Evolutionary conservation across 1,140 invertebrate genomes (phyloP).

Genomic region (Dreissena rostriformis): DNA sequence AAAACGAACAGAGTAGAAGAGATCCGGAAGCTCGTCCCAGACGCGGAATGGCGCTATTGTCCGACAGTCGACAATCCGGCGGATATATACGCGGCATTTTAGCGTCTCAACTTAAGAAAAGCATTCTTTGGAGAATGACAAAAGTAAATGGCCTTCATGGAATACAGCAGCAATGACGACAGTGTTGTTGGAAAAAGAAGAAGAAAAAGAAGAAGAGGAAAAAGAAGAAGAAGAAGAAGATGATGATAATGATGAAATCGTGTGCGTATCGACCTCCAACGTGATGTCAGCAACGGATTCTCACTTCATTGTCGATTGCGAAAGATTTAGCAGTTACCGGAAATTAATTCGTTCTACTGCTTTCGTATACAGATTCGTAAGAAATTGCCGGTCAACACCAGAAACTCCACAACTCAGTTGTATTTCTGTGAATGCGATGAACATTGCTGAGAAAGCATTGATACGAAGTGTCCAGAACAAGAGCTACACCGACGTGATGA

Average conservation of each 20-base stretch:
- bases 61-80: slow-evolving; percentile 3
- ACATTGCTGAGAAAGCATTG: not conserved
- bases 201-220: too few species aligned
- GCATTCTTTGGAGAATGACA: not conserved
- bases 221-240: too few species aligned
- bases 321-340: not conserved
- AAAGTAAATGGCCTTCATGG: not conserved
- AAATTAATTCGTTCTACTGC: not conserved
- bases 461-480: not conserved
- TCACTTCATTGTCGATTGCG: too few species aligned
- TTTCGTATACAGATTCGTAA: not conserved
- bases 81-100: not conserved
- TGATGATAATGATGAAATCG: too few species aligned
- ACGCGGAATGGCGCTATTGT: not conserved
- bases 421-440: too few species aligned
- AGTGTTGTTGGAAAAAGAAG: too few species aligned
- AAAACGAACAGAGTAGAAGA: not conserved
- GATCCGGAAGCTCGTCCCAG: not conserved
- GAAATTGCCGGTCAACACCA: not conserved
- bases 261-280: too few species aligned
- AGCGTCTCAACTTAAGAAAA: not conserved
- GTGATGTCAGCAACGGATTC: too few species aligned
- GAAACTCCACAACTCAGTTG: not conserved
- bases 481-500: not conserved
- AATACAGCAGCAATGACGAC: not conserved